Base-by-base conservation (phyloP, 2,888 invertebrate genomes). In the Busseola fusca region DNA sequence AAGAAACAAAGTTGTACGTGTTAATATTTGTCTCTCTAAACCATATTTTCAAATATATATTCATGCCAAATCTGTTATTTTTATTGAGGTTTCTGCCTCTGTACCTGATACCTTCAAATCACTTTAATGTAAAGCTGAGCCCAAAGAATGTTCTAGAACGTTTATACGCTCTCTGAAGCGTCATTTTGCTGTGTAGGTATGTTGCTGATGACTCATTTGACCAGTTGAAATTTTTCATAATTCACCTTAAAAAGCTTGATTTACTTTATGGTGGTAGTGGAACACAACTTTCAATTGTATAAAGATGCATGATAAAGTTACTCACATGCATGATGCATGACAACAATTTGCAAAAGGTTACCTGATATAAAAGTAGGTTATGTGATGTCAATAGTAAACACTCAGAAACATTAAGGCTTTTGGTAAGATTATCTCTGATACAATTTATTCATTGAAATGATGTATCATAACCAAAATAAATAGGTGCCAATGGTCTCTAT, bases 121-220 rank as follows among this genome's bases (percentile, higher is more conserved):
- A 70, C 52, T 77, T 65, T 59, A 71, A 68, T 76, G 62, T 56
- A 74, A 68, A 66, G 57, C 57, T 78, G 62, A 72, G 75, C 80
- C 74, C 76, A 87, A 81, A 87, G 93, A 93, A 93, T 88, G 87
- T 93, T 93, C 94, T 93, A 93, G 93, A 93, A 83, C 80, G 81
- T 84, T 70, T 82, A 75, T 72, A 82, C 71, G 65, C 69, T 76
- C 72, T 77, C 76, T 67, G 65, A 78, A 81, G 84, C 84, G 83
- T 80, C 78, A 78, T 86, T 58, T 75, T 75, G 63, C 72, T 64
- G 69, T 81, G 67, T 74, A n/a, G n/a, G n/a, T n/a, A 69, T 70
- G 69, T 78, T 70, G 80, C 76, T 78, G 75, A 82, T 84, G 86
- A 84, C 72, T 84, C 86, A 84, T 78, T 72, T 74, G 52, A 52